Conservation (phyloP, 2,113 vertebrate genomes). For the Chunga burmeisteri region DNA sequence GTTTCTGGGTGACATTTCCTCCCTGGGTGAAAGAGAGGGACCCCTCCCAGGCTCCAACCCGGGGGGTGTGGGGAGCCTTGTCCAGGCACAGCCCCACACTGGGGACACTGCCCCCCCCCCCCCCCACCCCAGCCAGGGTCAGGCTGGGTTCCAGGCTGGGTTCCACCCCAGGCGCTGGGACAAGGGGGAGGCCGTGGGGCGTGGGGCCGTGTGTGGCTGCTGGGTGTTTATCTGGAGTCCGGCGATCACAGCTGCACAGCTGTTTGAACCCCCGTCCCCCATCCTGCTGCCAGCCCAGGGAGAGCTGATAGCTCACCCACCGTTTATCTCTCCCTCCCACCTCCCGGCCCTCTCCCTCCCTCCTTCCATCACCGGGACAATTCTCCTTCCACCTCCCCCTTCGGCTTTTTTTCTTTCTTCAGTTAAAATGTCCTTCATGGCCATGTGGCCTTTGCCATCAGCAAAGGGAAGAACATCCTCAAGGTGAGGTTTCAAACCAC, state of each 20-base stretch:
- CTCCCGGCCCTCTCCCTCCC: not conserved
- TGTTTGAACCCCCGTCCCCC: not conserved
- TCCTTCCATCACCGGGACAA: not conserved
- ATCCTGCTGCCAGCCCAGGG: not conserved
- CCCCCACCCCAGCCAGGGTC: too few species aligned
- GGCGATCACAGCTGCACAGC: not conserved
- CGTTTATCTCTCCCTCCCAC: not conserved
- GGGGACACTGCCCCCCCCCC: too few species aligned
- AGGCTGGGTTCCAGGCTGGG: too few species aligned
- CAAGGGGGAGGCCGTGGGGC: too few species aligned
- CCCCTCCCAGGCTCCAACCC: accelerated
- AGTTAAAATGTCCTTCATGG: not conserved
- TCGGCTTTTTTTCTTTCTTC: not conserved
- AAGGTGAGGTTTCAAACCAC: not conserved
- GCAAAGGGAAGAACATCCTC: not conserved
- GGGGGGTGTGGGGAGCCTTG: not conserved
- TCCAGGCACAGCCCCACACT: not conserved
- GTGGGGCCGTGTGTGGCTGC: not conserved
- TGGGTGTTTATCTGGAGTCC: not conserved
- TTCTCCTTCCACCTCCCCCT: not conserved
- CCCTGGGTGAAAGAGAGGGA: accelerated
- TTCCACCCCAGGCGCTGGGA: not conserved
- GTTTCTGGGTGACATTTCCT: not conserved
- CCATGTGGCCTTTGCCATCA: accelerated
- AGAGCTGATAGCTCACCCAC: not conserved